Base-by-base conservation (phyloP, 2,888 invertebrate species). In the Chymomyza caudatula region DNA sequence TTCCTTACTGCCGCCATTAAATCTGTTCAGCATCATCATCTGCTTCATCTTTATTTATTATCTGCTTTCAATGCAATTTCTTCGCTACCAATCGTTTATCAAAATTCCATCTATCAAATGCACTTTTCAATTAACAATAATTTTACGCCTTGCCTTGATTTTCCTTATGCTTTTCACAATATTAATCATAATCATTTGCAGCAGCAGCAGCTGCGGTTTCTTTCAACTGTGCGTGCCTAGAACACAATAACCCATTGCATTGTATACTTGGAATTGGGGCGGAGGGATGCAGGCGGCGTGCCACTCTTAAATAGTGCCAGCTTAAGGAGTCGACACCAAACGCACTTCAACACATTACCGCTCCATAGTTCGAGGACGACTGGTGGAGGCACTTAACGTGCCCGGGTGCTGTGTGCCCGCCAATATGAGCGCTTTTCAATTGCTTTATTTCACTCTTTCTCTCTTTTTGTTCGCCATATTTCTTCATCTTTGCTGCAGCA, bases 401-500 rank as follows among this genome's bases (percentile, higher is more conserved):
- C 6, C 23, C 37, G 23, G 11, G n/a, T 42, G n/a, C 23, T 25
- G 29, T 37, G 15, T 42, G 20, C 25, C n/a, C 60, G 13, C 37
- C 49, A 43, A 19, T 55, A 44, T 37, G 20, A 22, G 17, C 47
- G 56, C 60, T 49, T 52, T 52, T 61, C 65, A 61, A 70, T 70
- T 61, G 70, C 69, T 70, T 70, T 70, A 76, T 78, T 63, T 70
- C 67, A 57, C 57, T 65, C 59, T 64, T 37, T 37, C 5, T 44
- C 15, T 60, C 53, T 70, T 65, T 64, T 64, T 70, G 65, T 67
- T 47, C n/a, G 57, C 56, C 73, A 65, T 67, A 75, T 64, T 76
- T 67, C 64, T 42, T 54, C 56, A 60, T 53, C 8, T 19, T 59
- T n/a, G n/a, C n/a, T 54, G 19, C 37, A 6, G 37, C 37, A 37